A percentile compares a stretch with the other conserved stretches of the same genome.
These are phyloP conservation scores for Sorex araneus DNA, from an alignment of 2,113 vertebrate genomes.

Conservation along the genomic window DNA sequence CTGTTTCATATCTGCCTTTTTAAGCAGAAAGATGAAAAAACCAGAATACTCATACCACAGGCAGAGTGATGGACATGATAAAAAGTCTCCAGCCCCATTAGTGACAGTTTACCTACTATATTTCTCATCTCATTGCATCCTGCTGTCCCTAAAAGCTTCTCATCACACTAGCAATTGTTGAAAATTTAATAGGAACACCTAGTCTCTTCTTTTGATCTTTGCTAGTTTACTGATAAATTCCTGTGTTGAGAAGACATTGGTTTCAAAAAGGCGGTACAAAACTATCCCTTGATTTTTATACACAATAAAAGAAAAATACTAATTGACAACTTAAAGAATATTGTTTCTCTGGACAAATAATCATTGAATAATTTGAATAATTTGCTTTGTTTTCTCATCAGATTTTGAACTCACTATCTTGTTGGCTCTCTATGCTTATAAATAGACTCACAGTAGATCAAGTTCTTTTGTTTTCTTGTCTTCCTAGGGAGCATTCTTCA, in stretches of 20 bases:
- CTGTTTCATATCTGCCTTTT: neutral
- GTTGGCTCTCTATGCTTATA: neutral
- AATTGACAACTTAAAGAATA: slow-evolving; percentile 6
- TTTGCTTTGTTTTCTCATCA: neutral
- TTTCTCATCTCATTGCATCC: neutral
- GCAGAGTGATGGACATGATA: accelerated
- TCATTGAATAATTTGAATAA: neutral
- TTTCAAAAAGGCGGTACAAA: neutral
- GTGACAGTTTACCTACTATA: neutral
- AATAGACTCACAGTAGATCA: neutral
- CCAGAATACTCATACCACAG: neutral
- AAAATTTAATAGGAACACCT: neutral
- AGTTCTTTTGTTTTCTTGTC: slow-evolving; percentile 25
- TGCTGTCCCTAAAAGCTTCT: slow-evolving; percentile 4
- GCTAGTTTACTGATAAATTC: neutral
- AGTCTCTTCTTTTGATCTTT: neutral
- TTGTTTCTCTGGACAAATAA: too few species aligned
- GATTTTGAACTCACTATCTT: neutral
- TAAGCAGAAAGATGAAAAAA: neutral
- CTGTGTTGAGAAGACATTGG: neutral
- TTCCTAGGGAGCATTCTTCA: slow-evolving; percentile 17
- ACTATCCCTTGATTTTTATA: neutral
- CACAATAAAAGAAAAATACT: slow-evolving; percentile 45
- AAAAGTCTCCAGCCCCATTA: neutral
- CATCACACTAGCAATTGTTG: neutral